phyloP scores from a whole-genome alignment of 2,888 invertebrate species.

The Agrenia bidenticulata region DNA sequence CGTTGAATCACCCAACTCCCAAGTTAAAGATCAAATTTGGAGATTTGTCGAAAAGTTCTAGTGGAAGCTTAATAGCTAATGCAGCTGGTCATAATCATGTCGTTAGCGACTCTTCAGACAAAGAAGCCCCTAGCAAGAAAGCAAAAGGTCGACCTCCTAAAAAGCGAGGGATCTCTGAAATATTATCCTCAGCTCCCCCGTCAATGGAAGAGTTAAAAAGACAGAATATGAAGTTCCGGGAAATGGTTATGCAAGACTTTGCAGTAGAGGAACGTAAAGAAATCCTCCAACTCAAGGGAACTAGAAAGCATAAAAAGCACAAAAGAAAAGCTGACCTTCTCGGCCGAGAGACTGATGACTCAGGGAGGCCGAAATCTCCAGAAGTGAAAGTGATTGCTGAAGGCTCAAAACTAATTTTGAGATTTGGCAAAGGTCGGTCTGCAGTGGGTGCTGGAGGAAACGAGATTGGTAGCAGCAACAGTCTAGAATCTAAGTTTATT shows the following conservation, averaged over 20 bases:
- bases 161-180: slow-evolving; percentile 62
- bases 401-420: slow-evolving; percentile 69
- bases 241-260: slow-evolving; percentile 80
- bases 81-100: slow-evolving; percentile 24
- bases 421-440: slow-evolving; percentile 64
- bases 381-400: slow-evolving; percentile 50
- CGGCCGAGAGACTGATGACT: slow-evolving; percentile 56
- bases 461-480: background rate
- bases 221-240: slow-evolving; percentile 83
- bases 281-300: slow-evolving; percentile 42
- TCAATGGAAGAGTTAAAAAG: slow-evolving; percentile 77
- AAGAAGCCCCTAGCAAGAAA: slow-evolving; percentile 53
- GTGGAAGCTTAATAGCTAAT: background rate
- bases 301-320: slow-evolving; percentile 48
- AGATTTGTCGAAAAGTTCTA: slow-evolving; percentile 31
- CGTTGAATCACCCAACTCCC: slow-evolving; percentile 52
- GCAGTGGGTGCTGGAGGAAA: slow-evolving; percentile 14
- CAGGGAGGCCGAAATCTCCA: slow-evolving; percentile 38
- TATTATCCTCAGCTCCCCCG: slow-evolving; percentile 56
- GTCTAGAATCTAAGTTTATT: background rate
- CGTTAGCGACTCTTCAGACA: slow-evolving; percentile 47
- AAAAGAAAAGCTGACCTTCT: slow-evolving; percentile 61
- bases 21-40: slow-evolving; percentile 53
- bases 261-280: slow-evolving; percentile 67
- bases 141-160: slow-evolving; percentile 70